phyloP scores from a whole-genome alignment of 2,888 invertebrate genomes.

The Ceramica pisi region DNA sequence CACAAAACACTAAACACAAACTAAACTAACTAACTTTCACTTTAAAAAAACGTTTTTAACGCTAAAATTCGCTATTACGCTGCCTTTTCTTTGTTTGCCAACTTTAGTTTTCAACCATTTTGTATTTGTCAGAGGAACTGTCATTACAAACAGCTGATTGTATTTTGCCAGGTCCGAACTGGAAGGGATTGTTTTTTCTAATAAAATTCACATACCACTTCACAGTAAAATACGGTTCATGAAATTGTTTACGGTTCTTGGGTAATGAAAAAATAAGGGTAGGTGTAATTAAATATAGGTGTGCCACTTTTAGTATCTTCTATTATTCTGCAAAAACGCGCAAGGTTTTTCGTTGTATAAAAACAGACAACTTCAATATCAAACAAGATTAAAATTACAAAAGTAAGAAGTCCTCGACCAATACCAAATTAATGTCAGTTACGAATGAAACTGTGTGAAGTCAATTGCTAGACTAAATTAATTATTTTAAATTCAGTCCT shows the following conservation, averaged over 20 bases:
- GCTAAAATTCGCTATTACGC: conserved; percentile 86
- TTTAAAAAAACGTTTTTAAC: conserved; percentile 82
- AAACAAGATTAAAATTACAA: not conserved
- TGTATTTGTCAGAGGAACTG: conserved; percentile 91
- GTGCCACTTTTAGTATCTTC: not conserved
- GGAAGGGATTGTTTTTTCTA: conserved; percentile 38
- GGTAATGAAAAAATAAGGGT: not conserved
- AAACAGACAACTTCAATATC: not conserved
- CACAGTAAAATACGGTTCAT: not conserved
- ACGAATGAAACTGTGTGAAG: not conserved
- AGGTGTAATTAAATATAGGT: not conserved
- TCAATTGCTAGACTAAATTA: conserved; percentile 13
- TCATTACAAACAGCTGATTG: conserved; percentile 92
- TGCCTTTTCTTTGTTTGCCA: conserved; percentile 91
- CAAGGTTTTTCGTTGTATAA: not conserved
- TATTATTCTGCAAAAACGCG: not conserved
- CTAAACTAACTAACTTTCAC: conserved; percentile 90
- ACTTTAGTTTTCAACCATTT: conserved; percentile 91
- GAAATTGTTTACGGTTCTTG: not conserved
- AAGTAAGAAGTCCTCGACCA: not conserved
- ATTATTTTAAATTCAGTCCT: conserved; percentile 73
- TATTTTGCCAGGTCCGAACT: conserved; percentile 85
- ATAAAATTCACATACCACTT: not conserved
- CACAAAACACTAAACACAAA: conserved; percentile 95
- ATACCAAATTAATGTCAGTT: no score